Conservation (phyloP, 2,113 vertebrate species). For the Antigone vipio region DNA sequence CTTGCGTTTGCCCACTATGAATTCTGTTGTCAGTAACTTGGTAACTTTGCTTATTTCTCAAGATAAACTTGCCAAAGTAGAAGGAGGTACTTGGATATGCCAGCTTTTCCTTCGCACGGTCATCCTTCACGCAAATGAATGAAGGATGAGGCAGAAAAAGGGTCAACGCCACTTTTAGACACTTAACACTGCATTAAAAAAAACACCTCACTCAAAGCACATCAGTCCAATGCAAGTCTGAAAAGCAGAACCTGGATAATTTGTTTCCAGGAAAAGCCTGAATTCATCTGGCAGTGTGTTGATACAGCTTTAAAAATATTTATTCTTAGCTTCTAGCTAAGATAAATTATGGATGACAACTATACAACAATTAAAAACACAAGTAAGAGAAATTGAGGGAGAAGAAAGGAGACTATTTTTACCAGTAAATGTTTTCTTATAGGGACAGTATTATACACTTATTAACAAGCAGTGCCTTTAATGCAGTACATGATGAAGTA, state of each 20-base stretch:
- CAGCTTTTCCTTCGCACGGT: background rate
- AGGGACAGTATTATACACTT: background rate
- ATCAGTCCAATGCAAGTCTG: background rate
- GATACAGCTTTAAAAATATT: background rate
- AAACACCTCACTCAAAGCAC: background rate
- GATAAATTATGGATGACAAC: background rate
- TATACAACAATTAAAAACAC: background rate
- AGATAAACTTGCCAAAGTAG: background rate
- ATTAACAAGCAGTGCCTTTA: background rate
- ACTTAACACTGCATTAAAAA: background rate
- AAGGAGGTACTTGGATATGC: background rate
- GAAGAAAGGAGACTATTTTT: background rate
- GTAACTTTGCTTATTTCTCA: background rate
- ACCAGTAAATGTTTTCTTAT: background rate
- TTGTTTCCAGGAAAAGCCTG: constrained; percentile 1
- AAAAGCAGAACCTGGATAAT: background rate
- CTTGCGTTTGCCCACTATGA: background rate
- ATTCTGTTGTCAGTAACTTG: background rate
- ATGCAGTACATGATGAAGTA: background rate
- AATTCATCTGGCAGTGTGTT: background rate
- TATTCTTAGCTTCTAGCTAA: constrained; percentile 1
- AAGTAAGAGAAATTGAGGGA: background rate
- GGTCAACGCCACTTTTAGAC: background rate
- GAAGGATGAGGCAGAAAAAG: background rate
- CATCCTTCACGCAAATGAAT: background rate